phyloP scores from a whole-genome alignment of 2,888 invertebrate species.

The Conus canariensis region DNA sequence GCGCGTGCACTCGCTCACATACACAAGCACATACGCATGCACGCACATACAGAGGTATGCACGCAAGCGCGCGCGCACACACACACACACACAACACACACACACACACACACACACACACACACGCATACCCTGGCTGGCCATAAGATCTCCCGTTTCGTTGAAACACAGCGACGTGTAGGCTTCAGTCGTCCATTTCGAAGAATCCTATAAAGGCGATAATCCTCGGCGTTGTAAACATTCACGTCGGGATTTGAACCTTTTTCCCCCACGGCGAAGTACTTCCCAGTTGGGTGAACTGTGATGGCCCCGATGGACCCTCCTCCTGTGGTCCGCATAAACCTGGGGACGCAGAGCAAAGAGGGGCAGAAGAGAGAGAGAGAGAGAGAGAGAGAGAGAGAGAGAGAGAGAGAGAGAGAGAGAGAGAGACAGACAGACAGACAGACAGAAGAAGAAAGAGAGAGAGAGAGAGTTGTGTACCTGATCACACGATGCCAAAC shows the following conservation, averaged over 20 bases:
- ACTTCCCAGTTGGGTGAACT: background rate
- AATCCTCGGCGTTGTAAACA: slow-evolving; percentile 12
- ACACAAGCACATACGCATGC: background rate
- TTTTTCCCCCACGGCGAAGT: slow-evolving; percentile 35
- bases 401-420: slow-evolving; percentile 23
- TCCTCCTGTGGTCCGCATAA: slow-evolving; percentile 30
- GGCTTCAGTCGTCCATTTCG: background rate
- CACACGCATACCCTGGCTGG: slow-evolving; percentile 30
- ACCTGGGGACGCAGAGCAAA: background rate
- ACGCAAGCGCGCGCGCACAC: background rate
- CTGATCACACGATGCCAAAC: background rate
- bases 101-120: slow-evolving; percentile 5
- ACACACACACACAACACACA: background rate
- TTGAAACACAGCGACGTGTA: slow-evolving; percentile 20
- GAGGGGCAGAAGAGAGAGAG: background rate
- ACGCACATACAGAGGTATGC: background rate
- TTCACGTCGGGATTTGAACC: slow-evolving; percentile 23
- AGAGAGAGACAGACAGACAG: slow-evolving; percentile 20
- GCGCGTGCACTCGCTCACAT: background rate
- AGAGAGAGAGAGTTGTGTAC: background rate
- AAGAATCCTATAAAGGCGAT: slow-evolving; percentile 35
- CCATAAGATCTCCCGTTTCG: slow-evolving; percentile 18
- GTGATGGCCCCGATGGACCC: slow-evolving; percentile 25
- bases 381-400: slow-evolving; percentile 29
- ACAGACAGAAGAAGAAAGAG: slow-evolving; percentile 13